phyloP scores from a whole-genome alignment of 2,888 invertebrate species.

The Adela reaumurella region DNA sequence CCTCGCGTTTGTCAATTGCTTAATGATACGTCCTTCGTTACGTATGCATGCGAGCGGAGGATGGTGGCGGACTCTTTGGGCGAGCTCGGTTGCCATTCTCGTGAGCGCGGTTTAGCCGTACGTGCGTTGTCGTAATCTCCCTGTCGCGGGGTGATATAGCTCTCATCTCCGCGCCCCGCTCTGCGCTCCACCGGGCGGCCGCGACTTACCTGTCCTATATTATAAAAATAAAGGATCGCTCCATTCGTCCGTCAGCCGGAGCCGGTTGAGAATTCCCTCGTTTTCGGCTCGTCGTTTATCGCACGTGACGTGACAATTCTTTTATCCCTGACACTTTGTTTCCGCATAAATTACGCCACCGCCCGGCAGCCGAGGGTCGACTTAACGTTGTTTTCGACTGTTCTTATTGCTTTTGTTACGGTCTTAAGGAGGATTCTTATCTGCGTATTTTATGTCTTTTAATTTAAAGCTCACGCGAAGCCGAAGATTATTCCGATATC shows the following conservation, averaged over 20 bases:
- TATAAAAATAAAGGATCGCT: no score
- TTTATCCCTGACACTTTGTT: slow-evolving; percentile 38
- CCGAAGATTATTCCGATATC: not conserved
- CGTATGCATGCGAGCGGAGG: not conserved
- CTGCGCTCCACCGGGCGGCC: no score
- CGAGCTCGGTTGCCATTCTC: not conserved
- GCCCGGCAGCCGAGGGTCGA: slow-evolving; percentile 16
- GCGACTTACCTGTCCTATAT: no score
- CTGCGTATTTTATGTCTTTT: not conserved
- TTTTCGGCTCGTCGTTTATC: slow-evolving; percentile 27
- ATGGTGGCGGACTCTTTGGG: not conserved
- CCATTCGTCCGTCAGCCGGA: not conserved
- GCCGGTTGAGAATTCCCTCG: slow-evolving; percentile 12
- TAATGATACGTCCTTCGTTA: not conserved
- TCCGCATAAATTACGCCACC: slow-evolving; percentile 39
- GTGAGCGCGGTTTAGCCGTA: not conserved
- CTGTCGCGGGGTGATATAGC: no score
- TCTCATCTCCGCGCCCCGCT: no score
- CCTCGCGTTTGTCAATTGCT: not conserved
- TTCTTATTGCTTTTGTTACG: not conserved
- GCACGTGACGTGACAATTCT: slow-evolving; percentile 41
- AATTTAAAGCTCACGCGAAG: not conserved
- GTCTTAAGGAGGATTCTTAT: not conserved
- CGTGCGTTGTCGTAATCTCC: no score
- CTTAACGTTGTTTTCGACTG: slow-evolving; percentile 11